Conservation (phyloP, 2,797 vertebrate species). For the Clamator glandarius region DNA sequence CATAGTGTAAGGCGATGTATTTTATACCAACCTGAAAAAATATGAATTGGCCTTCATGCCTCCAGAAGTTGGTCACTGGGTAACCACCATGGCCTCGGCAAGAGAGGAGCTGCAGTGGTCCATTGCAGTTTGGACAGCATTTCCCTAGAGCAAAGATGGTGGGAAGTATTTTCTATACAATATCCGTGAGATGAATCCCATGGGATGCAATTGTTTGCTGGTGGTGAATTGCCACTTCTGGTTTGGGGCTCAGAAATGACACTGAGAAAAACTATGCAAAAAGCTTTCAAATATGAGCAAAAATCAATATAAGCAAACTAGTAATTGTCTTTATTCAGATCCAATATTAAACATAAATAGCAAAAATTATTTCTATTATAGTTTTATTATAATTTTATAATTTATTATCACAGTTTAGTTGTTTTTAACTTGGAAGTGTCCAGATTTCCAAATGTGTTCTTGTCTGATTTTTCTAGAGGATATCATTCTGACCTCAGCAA, state of each 20-base stretch:
- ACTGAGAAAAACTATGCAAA: background rate
- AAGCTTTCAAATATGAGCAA: background rate
- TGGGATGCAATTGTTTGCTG: background rate
- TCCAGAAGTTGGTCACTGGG: slow-evolving; percentile 86
- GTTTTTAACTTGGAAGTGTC: background rate
- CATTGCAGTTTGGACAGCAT: slow-evolving; percentile 80
- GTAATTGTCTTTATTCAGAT: background rate
- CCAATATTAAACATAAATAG: background rate
- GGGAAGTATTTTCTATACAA: background rate
- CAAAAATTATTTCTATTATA: background rate
- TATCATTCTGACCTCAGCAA: background rate
- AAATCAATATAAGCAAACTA: background rate
- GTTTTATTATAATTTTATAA: background rate
- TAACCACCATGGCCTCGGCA: slow-evolving; percentile 83
- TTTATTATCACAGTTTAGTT: background rate
- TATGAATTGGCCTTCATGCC: slow-evolving; percentile 82
- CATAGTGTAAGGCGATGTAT: background rate
- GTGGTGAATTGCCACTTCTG: background rate
- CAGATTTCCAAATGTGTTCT: background rate
- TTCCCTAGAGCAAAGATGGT: slow-evolving; percentile 66
- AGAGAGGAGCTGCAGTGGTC: slow-evolving; percentile 77
- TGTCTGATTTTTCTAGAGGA: background rate
- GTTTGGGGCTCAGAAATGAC: background rate
- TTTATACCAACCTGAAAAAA: slow-evolving; percentile 81
- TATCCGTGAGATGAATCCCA: background rate